Base-by-base conservation (phyloP, 2,113 vertebrate species). In the Dunckerocampus dactyliophorus region DNA sequence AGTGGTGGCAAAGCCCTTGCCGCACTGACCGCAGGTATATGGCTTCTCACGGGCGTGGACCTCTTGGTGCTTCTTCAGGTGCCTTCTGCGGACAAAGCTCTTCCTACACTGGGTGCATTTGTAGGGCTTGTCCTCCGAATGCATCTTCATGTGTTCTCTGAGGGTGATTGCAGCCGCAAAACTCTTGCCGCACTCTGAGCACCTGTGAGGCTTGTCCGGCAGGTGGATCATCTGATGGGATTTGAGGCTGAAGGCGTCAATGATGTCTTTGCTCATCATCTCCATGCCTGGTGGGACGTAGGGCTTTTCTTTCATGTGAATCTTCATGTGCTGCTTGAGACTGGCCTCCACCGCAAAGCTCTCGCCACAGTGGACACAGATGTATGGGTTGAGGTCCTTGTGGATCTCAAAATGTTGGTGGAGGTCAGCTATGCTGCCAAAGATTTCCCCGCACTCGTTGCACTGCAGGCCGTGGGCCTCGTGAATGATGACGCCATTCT, bases 61-160 rank as follows among this genome's bases (percentile, higher is more conserved):
- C 76, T 93, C 91, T 75, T 93, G 89, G 50, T 95, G 94, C 74
- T 93, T 92, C 69, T 93, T 92, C 48, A 95, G 89, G 71, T 94
- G 92, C 55, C 92, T 92, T 59, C 92, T 88, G 59, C 91, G 92
- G 53, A 95, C 92, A 82, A 96, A 96, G 82, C 95, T 92, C 75
- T 94, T 93, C 19, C 93, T 89, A 7, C 95, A 95, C 76, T 95
- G 92, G 0, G 91, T 92, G 66, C 95, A 97, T 83, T 93, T 93
- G 83, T 95, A 98, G 0, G 95, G 94, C 73, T 94, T 89, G 85
- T 96, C 93, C 0, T 94, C 95, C 0, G 94, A 95, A 87, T 98
- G 91, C 90, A 92, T 88, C 79, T 92, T 92, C 91, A 92, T 92
- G 52, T 92, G 91, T 77, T 92, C 90, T 58, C 91, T 73, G 12